These are phyloP conservation scores for Proisotoma minuta DNA, from an alignment of 2,888 invertebrate genomes.

Conservation along the genomic window DNA sequence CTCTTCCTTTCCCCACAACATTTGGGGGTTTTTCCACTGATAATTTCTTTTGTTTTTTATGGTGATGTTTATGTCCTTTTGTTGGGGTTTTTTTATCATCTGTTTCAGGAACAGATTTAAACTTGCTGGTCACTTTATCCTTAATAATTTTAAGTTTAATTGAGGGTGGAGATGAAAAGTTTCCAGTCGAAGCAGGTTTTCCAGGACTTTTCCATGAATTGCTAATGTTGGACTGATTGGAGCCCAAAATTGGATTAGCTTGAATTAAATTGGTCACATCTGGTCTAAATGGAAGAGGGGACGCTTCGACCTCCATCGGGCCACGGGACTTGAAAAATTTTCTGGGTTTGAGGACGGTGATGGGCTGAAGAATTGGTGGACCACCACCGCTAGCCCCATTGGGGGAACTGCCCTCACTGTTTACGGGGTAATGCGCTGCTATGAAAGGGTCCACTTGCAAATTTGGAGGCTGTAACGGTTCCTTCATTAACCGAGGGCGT, in stretches of 20 bases:
- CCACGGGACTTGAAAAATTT: conserved; percentile 75
- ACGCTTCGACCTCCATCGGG: conserved; percentile 38
- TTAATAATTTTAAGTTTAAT: conserved; percentile 84
- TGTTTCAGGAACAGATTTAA: conserved; percentile 46
- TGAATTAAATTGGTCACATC: conserved; percentile 21
- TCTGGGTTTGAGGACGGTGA: conserved; percentile 62
- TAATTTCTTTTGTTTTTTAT: not conserved
- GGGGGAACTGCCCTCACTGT: too few relatives aligned
- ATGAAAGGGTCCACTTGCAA: conserved; percentile 8
- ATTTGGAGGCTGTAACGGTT: conserved; percentile 6
- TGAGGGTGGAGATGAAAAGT: conserved; percentile 55
- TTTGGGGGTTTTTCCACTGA: not conserved
- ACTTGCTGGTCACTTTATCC: conserved; percentile 54
- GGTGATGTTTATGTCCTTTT: not conserved
- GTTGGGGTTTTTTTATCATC: not conserved
- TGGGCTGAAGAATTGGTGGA: not conserved
- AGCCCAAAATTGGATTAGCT: conserved; percentile 13
- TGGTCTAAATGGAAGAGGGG: conserved; percentile 21
- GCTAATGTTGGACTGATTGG: conserved; percentile 4
- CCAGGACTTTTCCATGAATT: conserved; percentile 15
- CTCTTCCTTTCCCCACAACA: conserved; percentile 4
- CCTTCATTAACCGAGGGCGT: conserved; percentile 32
- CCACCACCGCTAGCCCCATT: not conserved
- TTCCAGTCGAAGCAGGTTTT: conserved; percentile 1
- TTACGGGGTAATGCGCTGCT: conserved; percentile 51